Evolutionary conservation across 2,113 vertebrate species (phyloP).

Genomic region (Speoplatyrhinus poulsoni): DNA sequence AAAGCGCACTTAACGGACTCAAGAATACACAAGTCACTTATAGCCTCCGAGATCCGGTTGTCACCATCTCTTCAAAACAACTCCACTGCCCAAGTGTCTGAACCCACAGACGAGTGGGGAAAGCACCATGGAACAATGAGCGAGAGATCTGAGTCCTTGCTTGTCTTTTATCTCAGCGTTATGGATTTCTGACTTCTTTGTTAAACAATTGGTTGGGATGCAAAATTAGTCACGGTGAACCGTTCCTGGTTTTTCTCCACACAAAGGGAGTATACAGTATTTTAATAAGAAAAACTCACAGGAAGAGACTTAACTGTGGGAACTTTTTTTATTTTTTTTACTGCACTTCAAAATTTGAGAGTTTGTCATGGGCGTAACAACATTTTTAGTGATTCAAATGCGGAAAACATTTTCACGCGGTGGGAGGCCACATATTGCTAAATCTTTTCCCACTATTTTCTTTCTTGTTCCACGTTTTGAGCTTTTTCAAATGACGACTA

Average conservation of each 20-base stretch:
- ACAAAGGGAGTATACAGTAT: not conserved
- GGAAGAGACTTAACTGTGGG: not conserved
- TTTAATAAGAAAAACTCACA: not conserved
- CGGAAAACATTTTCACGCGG: not conserved
- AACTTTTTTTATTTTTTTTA: not conserved
- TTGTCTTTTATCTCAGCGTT: not conserved
- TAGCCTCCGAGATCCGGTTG: slow-evolving; percentile 27
- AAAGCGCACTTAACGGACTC: slow-evolving; percentile 54
- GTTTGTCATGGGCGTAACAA: not conserved
- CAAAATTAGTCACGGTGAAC: not conserved
- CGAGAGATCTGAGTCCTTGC: not conserved
- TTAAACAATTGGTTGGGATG: not conserved
- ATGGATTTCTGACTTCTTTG: too few species aligned
- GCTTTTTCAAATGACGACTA: slow-evolving; percentile 11
- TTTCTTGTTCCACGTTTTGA: not conserved
- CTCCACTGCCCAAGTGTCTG: not conserved
- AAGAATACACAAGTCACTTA: slow-evolving; percentile 50
- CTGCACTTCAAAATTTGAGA: not conserved
- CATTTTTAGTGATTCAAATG: not conserved
- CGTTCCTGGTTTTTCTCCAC: not conserved
- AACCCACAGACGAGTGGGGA: not conserved
- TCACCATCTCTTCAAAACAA: slow-evolving; percentile 42
- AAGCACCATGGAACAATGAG: not conserved
- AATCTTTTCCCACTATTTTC: not conserved
- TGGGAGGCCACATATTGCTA: not conserved